Evolutionary conservation across 1,140 invertebrate species (phyloP).

Genomic region (Pseudoatta argentina): DNA sequence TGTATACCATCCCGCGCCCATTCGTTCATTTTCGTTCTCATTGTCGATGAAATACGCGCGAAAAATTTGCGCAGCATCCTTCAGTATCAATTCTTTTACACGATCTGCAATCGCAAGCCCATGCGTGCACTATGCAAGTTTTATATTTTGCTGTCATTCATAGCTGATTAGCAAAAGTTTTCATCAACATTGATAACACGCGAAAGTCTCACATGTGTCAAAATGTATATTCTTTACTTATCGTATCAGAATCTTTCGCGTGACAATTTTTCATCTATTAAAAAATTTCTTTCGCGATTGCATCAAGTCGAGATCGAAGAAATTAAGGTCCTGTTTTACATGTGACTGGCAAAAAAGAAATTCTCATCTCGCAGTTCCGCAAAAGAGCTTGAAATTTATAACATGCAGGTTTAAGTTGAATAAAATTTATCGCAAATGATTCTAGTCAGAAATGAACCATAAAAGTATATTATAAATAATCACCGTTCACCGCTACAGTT

Average conservation of each 20-base stretch:
- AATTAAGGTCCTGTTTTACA: not conserved
- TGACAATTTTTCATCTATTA: not conserved
- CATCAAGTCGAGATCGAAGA: not conserved
- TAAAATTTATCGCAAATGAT: not conserved
- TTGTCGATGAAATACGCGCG: conserved; percentile 25
- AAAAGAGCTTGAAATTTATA: not conserved
- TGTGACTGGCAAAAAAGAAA: not conserved
- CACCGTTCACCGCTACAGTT: not conserved
- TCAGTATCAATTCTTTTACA: not conserved
- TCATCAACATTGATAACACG: not conserved
- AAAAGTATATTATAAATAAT: not conserved
- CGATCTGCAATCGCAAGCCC: not conserved
- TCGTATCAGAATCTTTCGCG: not conserved
- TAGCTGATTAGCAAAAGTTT: not conserved
- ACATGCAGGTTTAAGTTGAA: not conserved
- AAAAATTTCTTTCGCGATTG: not conserved
- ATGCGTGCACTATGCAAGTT: not conserved
- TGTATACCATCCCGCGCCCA: not conserved
- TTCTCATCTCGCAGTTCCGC: not conserved
- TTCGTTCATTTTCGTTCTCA: conserved; percentile 7
- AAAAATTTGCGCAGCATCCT: conserved; percentile 19
- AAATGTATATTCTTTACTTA: not conserved
- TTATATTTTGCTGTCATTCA: conserved; percentile 19
- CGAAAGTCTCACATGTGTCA: not conserved
- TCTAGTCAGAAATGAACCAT: not conserved